Conservation (phyloP, 2,797 vertebrate genomes). For the Gambelia wislizenii region DNA sequence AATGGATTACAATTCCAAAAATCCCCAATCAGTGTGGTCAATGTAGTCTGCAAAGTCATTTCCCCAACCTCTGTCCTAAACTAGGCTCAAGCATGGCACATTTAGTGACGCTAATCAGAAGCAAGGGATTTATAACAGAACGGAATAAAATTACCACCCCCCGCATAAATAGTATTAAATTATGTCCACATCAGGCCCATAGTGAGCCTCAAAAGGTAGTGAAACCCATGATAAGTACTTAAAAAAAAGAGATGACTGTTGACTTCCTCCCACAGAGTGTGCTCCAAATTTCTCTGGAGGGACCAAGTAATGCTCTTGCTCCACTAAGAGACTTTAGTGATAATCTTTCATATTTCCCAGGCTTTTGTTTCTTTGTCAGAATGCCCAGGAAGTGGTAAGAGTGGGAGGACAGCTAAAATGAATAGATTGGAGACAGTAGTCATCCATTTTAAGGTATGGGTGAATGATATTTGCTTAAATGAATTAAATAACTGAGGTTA, state of each 20-base stretch:
- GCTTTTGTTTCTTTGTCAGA: slow-evolving; percentile 62
- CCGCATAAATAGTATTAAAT: not conserved
- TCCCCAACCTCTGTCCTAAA: no score
- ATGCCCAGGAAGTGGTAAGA: slow-evolving; percentile 53
- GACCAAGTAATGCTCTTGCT: slow-evolving; percentile 63
- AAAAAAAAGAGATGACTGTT: slow-evolving; percentile 13
- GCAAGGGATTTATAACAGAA: not conserved
- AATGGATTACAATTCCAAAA: no score
- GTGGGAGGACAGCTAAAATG: slow-evolving; percentile 72
- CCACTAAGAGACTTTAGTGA: slow-evolving; percentile 42
- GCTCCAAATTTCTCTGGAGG: slow-evolving; percentile 30
- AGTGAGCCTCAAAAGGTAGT: not conserved
- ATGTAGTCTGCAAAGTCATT: no score
- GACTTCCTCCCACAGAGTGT: slow-evolving; percentile 32
- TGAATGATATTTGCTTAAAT: slow-evolving; percentile 52
- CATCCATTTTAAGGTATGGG: slow-evolving; percentile 44
- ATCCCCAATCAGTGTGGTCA: no score
- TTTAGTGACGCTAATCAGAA: not conserved
- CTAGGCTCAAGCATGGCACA: not conserved
- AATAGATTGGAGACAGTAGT: slow-evolving; percentile 62
- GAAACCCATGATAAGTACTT: slow-evolving; percentile 35
- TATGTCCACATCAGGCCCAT: not conserved
- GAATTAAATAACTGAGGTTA: slow-evolving; percentile 53
- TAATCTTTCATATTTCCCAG: slow-evolving; percentile 53
- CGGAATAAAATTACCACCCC: no score